phyloP scores from a whole-genome alignment of 2,113 vertebrate genomes.

The Tragulus kanchil region DNA sequence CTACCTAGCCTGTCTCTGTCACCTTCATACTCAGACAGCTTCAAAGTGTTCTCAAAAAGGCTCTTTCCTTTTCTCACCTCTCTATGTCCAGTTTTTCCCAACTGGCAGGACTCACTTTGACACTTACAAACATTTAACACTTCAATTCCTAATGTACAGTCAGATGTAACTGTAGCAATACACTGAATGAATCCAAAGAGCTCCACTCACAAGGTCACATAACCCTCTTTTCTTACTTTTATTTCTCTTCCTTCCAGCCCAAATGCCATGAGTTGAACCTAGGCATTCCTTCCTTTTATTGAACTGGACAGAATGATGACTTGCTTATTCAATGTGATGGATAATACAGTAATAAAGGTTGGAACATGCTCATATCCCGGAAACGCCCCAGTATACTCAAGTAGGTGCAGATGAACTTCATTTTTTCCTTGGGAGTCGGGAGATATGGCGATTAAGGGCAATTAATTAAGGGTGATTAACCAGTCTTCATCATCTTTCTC shows the following conservation, averaged over 20 bases:
- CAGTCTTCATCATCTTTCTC: not conserved
- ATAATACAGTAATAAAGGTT: not conserved
- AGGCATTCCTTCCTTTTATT: not conserved
- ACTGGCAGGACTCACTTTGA: not conserved
- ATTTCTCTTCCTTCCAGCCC: not conserved
- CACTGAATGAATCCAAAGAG: not conserved
- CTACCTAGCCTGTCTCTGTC: not conserved
- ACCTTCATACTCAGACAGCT: not conserved
- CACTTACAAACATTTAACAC: not conserved
- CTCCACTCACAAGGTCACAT: too few species aligned
- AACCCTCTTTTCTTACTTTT: not conserved
- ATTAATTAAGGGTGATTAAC: not conserved
- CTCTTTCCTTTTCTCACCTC: not conserved
- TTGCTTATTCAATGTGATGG: not conserved
- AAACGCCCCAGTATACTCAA: not conserved
- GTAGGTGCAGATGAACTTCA: not conserved
- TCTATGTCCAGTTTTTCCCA: not conserved
- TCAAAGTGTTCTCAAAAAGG: not conserved
- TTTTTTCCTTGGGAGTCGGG: not conserved
- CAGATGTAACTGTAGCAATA: not conserved
- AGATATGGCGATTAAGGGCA: not conserved
- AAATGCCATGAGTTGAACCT: not conserved
- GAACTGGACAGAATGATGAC: not conserved
- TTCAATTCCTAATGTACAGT: not conserved
- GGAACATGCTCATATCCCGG: not conserved